A percentile compares a stretch with the other conserved stretches of the same genome.
Evolutionary conservation across 2,888 invertebrate species (phyloP).

Genomic region (Blastobasis lacticolella): DNA sequence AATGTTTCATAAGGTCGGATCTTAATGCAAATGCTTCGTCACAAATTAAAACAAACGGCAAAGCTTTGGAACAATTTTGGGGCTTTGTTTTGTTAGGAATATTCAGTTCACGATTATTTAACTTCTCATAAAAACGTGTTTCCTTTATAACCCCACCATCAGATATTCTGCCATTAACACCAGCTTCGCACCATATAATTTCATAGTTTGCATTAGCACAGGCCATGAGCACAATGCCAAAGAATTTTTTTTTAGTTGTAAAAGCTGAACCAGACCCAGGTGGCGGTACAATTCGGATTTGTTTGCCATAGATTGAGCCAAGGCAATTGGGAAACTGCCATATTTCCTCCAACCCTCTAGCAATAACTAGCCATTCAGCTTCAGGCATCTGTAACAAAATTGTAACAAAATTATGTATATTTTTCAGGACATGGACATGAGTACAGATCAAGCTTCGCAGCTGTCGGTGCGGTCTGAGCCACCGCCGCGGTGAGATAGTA

Average conservation of each 20-base stretch:
- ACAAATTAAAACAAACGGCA: too few relatives aligned
- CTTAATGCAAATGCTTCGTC: too few relatives aligned
- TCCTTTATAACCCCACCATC: conserved; percentile 2
- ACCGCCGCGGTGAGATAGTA: too few relatives aligned
- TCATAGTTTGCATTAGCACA: neutral
- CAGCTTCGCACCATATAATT: neutral
- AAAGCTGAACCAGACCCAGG: neutral
- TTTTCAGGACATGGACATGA: neutral
- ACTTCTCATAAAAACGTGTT: conserved; percentile 1
- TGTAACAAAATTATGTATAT: neutral
- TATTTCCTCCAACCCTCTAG: conserved; percentile 2
- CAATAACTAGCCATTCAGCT: neutral
- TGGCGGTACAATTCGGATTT: conserved; percentile 4
- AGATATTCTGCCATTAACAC: conserved; percentile 1
- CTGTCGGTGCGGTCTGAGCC: too few relatives aligned
- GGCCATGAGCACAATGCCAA: neutral
- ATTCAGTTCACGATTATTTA: neutral
- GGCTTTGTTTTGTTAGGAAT: neutral
- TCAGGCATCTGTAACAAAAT: neutral
- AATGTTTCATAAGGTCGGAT: too few relatives aligned
- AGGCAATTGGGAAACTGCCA: conserved; percentile 20
- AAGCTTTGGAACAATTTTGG: too few relatives aligned
- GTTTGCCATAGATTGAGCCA: conserved; percentile 16
- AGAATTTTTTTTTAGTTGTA: conserved; percentile 2
- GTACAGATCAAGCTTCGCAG: too few relatives aligned